A percentile compares a stretch with the other conserved stretches of the same genome.
phyloP scores from a whole-genome alignment of 2,797 vertebrate genomes.

The Echeneis naucrates region DNA sequence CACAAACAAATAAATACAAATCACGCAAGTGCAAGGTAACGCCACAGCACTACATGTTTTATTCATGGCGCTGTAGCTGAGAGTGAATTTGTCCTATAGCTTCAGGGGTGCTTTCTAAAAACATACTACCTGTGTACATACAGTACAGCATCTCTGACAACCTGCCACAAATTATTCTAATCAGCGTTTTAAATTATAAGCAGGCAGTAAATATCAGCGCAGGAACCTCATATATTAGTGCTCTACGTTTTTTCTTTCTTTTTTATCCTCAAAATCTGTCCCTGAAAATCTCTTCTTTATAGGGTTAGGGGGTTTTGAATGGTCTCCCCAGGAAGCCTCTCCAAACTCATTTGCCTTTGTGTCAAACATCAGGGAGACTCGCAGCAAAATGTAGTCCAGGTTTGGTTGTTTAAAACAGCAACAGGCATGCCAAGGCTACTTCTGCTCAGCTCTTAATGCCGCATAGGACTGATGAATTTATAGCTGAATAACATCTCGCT shows the following conservation, averaged over 20 bases:
- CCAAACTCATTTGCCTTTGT: not conserved
- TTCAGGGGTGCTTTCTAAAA: slow-evolving; percentile 35
- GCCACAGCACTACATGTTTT: slow-evolving; percentile 48
- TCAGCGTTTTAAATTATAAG: slow-evolving; percentile 33
- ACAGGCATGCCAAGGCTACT: not conserved
- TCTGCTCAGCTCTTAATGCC: not conserved
- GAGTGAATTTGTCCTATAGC: slow-evolving; percentile 52
- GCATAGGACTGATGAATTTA: not conserved
- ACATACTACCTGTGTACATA: slow-evolving; percentile 29
- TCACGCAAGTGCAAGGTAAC: slow-evolving; percentile 32
- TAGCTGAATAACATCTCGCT: not conserved
- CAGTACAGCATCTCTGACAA: slow-evolving; percentile 29
- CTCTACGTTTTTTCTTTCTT: too few relatives aligned
- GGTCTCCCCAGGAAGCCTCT: not conserved
- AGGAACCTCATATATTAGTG: too few relatives aligned
- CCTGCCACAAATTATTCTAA: slow-evolving; percentile 41
- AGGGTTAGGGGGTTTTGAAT: too few relatives aligned
- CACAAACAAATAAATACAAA: slow-evolving; percentile 49
- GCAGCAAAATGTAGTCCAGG: not conserved
- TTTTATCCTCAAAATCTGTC: too few relatives aligned
- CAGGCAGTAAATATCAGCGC: slow-evolving; percentile 11
- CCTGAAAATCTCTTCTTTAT: not conserved
- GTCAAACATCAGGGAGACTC: not conserved
- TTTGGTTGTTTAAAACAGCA: not conserved
- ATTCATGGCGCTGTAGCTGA: slow-evolving; percentile 54